These are phyloP conservation scores for Miltochrista miniata DNA, from an alignment of 2,888 invertebrate genomes.

Conservation along the genomic window DNA sequence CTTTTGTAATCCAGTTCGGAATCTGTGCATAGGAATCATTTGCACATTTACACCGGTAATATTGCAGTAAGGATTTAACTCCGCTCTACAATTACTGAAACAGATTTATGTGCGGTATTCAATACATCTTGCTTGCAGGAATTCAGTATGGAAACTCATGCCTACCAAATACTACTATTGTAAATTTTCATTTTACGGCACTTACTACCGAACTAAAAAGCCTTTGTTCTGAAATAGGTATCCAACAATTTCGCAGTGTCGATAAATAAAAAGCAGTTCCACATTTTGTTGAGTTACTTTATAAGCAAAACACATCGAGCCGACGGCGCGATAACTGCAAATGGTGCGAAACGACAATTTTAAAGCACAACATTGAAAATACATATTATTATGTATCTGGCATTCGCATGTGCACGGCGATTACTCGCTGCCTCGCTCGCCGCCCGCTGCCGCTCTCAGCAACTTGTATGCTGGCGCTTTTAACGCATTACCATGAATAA, in stretches of 20 bases:
- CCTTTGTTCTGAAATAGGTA: slow-evolving; percentile 48
- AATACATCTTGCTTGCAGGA: slow-evolving; percentile 59
- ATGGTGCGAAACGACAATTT: slow-evolving; percentile 80
- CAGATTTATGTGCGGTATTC: slow-evolving; percentile 61
- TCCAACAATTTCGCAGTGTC: slow-evolving; percentile 55
- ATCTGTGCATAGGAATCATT: slow-evolving; percentile 58
- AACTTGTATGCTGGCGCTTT: slow-evolving; percentile 76
- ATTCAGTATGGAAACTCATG: slow-evolving; percentile 43
- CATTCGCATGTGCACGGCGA: slow-evolving; percentile 73
- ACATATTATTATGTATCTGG: slow-evolving; percentile 64
- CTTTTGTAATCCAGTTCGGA: slow-evolving; percentile 50
- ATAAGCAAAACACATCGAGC: slow-evolving; percentile 72
- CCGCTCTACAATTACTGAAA: slow-evolving; percentile 42
- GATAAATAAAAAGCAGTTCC: slow-evolving; percentile 64
- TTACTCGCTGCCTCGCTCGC: slow-evolving; percentile 61
- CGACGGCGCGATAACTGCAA: slow-evolving; percentile 65
- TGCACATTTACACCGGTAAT: slow-evolving; percentile 56
- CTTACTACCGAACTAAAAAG: slow-evolving; percentile 29
- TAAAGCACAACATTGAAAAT: slow-evolving; percentile 80
- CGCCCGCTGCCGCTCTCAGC: slow-evolving; percentile 55
- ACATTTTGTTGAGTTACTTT: too few relatives aligned
- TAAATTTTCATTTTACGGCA: slow-evolving; percentile 24
- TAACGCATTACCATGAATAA: slow-evolving; percentile 84
- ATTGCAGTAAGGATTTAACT: slow-evolving; percentile 53
- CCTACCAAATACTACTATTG: slow-evolving; percentile 23